These are phyloP conservation scores for Palythoa grandiflora DNA, from an alignment of 92 coral and sea anemone species.

Conservation along the genomic window DNA sequence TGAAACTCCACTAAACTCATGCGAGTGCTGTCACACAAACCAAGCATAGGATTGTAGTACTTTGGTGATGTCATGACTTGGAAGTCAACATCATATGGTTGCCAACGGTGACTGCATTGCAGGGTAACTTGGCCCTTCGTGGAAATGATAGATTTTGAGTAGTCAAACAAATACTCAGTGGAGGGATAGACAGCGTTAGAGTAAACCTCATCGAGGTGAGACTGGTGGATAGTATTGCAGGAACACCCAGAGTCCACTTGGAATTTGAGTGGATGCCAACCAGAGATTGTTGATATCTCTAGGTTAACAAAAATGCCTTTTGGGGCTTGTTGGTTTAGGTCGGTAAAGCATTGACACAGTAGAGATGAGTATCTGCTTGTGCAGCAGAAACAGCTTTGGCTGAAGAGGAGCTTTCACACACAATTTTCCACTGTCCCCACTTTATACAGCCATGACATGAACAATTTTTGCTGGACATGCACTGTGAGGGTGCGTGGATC, in stretches of 20 bases:
- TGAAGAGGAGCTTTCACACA: too few species aligned
- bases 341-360: constrained; percentile 35
- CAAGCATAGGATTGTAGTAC: too few species aligned
- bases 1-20: too few species aligned
- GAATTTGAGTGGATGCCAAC: constrained; percentile 43
- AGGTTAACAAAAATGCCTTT: constrained; percentile 72
- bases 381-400: not conserved
- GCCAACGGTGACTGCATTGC: constrained; percentile 65
- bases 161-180: constrained; percentile 60
- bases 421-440: too few species aligned
- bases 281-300: constrained; percentile 40
- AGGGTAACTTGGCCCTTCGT: constrained; percentile 62
- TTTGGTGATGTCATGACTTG: constrained; percentile 60
- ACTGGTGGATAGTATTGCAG: constrained; percentile 41
- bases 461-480: too few species aligned
- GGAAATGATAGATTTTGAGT: constrained; percentile 65
- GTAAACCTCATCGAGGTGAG: constrained; percentile 46
- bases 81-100: constrained; percentile 47
- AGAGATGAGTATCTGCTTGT: not conserved
- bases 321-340: constrained; percentile 46
- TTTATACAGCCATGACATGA: too few species aligned
- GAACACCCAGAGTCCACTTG: constrained; percentile 66
- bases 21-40: too few species aligned
- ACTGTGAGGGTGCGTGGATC: too few species aligned
- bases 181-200: constrained; percentile 49